phyloP scores from a whole-genome alignment of 2,797 vertebrate genomes.

The Xiphophorus birchmanni region DNA sequence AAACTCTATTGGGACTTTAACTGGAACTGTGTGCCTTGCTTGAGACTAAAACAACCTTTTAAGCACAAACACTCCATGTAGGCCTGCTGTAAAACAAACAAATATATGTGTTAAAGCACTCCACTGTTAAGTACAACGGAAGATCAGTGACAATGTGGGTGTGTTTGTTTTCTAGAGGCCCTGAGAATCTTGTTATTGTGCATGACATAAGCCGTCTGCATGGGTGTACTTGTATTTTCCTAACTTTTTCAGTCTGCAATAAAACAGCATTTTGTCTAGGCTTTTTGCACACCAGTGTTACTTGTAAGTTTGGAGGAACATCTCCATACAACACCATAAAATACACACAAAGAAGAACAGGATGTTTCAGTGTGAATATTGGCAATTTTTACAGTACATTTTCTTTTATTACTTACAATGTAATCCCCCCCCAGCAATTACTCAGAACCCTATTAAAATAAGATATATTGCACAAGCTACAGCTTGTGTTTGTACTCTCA shows the following conservation, averaged over 20 bases:
- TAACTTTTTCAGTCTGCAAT: neutral
- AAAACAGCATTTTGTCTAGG: neutral
- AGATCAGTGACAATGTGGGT: neutral
- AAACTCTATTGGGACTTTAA: neutral
- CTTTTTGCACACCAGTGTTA: neutral
- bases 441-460: neutral
- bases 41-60: neutral
- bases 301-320: neutral
- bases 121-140: neutral
- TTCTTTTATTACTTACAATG: neutral
- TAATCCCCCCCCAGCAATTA: neutral
- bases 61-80: neutral
- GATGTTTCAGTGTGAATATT: neutral
- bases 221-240: neutral
- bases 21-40: neutral
- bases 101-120: neutral
- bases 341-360: neutral
- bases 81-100: neutral
- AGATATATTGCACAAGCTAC: neutral
- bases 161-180: neutral
- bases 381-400: neutral
- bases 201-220: too few relatives aligned
- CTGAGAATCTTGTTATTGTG: neutral
- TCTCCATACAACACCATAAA: neutral
- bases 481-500: slow-evolving; percentile 4